A percentile compares a stretch with the other conserved stretches of the same genome.
Evolutionary conservation across 30 jellyfish, hydroid and myxozoan genomes (phyloP).

Genomic region (Sanderia malayensis): DNA sequence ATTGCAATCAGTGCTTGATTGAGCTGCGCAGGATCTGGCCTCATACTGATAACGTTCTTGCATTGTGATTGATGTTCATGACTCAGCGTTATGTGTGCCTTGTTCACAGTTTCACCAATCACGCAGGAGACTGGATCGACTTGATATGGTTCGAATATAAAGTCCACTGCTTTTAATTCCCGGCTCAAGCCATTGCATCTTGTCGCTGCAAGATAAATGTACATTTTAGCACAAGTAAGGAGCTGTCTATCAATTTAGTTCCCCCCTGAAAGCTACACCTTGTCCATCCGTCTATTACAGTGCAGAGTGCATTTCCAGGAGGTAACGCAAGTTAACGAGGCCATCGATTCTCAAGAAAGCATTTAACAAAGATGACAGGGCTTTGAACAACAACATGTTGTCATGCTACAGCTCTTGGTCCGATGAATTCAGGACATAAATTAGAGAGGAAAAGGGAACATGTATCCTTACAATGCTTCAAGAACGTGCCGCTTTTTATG

Average conservation of each 20-base stretch:
- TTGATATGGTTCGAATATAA: constrained; percentile 62
- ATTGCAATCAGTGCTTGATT: constrained; percentile 69
- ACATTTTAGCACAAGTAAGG: no score
- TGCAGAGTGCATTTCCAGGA: no score
- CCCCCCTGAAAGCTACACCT: no score
- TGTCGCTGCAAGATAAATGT: constrained; percentile 26
- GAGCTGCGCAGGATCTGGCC: constrained; percentile 77
- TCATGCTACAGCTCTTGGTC: no score
- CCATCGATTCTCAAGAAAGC: no score
- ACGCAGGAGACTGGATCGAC: constrained; percentile 76
- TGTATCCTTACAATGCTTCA: constrained; percentile 21
- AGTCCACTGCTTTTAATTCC: constrained; percentile 43
- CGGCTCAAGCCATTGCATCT: constrained; percentile 32
- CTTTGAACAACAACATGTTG: no score
- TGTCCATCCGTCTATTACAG: no score
- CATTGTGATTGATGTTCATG: constrained; percentile 70
- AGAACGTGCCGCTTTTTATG: constrained; percentile 28
- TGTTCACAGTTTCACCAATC: constrained; percentile 58
- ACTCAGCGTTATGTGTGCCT: constrained; percentile 57
- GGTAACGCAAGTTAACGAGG: no score
- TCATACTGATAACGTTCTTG: constrained; percentile 72
- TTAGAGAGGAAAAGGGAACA: background rate
- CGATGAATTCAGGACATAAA: background rate
- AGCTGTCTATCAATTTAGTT: no score
- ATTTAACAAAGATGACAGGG: no score